Conservation (phyloP, 2,113 vertebrate genomes). For the Grus americana region DNA sequence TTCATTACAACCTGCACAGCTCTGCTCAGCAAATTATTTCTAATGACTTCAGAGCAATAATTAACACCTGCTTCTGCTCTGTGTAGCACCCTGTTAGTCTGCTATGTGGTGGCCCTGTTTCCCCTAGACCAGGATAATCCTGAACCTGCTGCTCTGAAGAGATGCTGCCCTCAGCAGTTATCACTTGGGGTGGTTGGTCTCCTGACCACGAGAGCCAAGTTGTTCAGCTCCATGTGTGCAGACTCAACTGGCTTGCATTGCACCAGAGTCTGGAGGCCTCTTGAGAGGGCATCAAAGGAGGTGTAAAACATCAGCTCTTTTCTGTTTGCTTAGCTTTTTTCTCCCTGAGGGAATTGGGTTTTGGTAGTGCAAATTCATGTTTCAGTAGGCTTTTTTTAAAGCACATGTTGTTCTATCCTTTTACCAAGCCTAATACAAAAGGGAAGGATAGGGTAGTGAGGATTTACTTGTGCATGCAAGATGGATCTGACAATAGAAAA, state of each 20-base stretch:
- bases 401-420: background rate
- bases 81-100: background rate
- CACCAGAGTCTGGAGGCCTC: background rate
- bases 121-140: background rate
- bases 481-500: background rate
- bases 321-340: background rate
- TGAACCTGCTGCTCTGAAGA: background rate
- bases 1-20: background rate
- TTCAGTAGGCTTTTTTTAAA: background rate
- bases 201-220: fast-evolving
- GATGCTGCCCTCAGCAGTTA: background rate
- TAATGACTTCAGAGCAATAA: background rate
- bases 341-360: background rate
- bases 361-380: background rate
- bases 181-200: background rate
- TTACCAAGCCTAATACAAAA: background rate
- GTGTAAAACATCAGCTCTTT: background rate
- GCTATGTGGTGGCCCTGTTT: background rate
- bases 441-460: background rate
- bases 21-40: background rate
- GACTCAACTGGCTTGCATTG: background rate
- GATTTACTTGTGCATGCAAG: background rate
- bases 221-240: background rate
- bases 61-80: background rate
- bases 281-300: background rate